Evolutionary conservation across 2,888 invertebrate genomes (phyloP).

Genomic region (Antheraea assamensis): DNA sequence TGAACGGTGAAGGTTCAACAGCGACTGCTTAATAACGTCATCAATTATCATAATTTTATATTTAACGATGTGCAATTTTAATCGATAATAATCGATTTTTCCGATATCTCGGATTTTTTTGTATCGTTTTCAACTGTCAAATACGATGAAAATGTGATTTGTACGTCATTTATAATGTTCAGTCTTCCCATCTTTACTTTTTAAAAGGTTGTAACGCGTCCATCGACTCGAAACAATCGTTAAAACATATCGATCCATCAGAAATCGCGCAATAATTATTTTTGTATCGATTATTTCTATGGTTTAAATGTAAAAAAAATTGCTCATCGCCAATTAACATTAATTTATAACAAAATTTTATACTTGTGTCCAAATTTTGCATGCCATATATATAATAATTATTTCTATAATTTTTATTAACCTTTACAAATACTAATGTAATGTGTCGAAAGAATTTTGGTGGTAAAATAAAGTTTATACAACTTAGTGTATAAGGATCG

Average conservation of each 20-base stretch:
- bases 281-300: not conserved
- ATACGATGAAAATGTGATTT: not conserved
- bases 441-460: not conserved
- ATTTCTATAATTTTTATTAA: not conserved
- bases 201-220: not conserved
- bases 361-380: not conserved
- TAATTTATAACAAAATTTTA: not conserved
- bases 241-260: too few relatives aligned
- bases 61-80: not conserved
- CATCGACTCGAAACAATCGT: too few relatives aligned
- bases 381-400: not conserved
- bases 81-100: not conserved
- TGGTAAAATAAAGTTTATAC: not conserved
- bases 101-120: not conserved
- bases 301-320: not conserved
- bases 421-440: not conserved
- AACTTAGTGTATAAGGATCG: not conserved
- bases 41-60: not conserved
- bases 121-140: not conserved
- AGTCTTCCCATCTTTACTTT: not conserved
- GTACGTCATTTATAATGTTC: not conserved
- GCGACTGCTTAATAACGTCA: constrained; percentile 3
- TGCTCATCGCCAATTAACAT: not conserved
- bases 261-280: not conserved
- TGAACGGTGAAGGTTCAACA: constrained; percentile 46